Base-by-base conservation (phyloP, 2,113 vertebrate species). In the Takifugu bimaculatus region DNA sequence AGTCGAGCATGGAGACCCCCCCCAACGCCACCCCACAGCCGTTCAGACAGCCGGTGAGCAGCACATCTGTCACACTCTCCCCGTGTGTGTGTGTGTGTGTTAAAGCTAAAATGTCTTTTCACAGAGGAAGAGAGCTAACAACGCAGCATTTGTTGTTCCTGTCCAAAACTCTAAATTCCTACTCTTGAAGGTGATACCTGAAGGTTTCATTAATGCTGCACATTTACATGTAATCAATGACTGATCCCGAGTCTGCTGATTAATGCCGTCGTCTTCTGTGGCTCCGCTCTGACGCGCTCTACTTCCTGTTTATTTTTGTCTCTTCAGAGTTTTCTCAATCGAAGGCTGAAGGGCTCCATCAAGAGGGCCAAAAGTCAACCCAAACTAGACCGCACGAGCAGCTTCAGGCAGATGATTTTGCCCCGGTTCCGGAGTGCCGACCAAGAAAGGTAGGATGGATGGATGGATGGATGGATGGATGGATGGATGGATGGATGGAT, bases 331-430 rank as follows among this genome's bases (percentile, higher is more conserved):
- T 97, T 97, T 86, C 92, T 97, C 81, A 96, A 94, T 81, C 92
- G 94, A 54, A 87, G 93, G 75, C 72, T 97, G 69, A 97, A 97
- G 87, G 94, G 95, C 84, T 97, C 95, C 63, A 97, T 97, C 88
- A 97, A 97, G 79, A 90, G 95, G 63, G 93, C 95, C 32, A 97
- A 97, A 85, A 95, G 94, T 75, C 95, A 97, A 52, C 95, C 95
- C 71, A 97, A 97, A 88, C 90, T 97, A 70, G 95, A 97, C 88
- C 92, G 95, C 70, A 95, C 94, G 84, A 95, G 94, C 92, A 97
- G 95, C 85, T 97, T 97, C 82, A 93, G 93, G 67, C 94, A 97
- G 53, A 92, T 92, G 93, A 95, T 97, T 85, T 85, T 97, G 87
- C 95, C 95, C 59, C 92, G 94, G 28, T 96, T 97, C 84, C 90